Evolutionary conservation across 64 coral and sea anemone genomes (phyloP).

Genomic region (Montipora cactus): DNA sequence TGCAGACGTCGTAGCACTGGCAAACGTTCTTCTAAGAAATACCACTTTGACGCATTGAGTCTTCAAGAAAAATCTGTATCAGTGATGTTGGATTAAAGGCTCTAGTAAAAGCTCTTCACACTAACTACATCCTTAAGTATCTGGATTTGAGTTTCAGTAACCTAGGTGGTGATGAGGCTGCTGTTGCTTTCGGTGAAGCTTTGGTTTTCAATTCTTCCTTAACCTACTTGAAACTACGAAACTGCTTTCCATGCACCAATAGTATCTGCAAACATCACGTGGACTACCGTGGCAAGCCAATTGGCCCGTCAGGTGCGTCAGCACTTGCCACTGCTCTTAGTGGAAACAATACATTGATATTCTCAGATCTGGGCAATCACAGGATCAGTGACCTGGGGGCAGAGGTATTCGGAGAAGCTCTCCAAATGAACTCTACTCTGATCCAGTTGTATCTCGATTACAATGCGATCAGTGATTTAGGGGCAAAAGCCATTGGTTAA

Average conservation of each 20-base stretch:
- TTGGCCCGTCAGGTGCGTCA: neutral
- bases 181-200: neutral
- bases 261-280: too few relatives aligned
- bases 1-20: neutral
- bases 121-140: neutral
- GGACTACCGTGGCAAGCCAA: too few relatives aligned
- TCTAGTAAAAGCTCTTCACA: neutral
- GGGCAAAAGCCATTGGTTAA: too few relatives aligned
- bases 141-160: neutral
- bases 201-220: neutral
- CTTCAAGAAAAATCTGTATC: neutral
- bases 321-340: neutral
- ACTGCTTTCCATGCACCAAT: too few relatives aligned
- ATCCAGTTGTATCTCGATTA: too few relatives aligned
- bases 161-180: neutral
- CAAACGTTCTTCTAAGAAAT: neutral
- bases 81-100: neutral
- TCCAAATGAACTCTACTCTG: too few relatives aligned
- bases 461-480: too few relatives aligned
- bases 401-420: neutral
- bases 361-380: neutral
- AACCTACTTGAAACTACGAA: neutral
- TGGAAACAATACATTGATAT: neutral
- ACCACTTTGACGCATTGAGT: conserved; percentile 1
- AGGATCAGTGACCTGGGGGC: neutral